These are phyloP conservation scores for Philereme transversata DNA, from an alignment of 2,888 invertebrate species.

Conservation along the genomic window DNA sequence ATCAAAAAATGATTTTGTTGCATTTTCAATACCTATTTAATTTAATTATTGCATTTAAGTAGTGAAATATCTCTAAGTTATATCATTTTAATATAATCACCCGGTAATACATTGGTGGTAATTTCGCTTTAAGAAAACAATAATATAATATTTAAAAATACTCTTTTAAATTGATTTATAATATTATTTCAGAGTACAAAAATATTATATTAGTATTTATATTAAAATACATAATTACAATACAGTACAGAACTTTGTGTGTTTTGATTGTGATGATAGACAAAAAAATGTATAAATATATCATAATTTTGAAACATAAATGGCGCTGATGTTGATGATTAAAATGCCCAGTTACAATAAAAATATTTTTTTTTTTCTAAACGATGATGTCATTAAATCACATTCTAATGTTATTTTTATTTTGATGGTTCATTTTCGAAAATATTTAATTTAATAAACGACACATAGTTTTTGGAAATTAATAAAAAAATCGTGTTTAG, in stretches of 20 bases:
- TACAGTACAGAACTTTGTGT: neutral
- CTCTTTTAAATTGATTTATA: neutral
- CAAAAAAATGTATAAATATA: too few relatives aligned
- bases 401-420: neutral
- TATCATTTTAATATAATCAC: slow-evolving; percentile 2
- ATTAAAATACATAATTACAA: too few relatives aligned
- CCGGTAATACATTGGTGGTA: slow-evolving; percentile 25
- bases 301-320: too few relatives aligned
- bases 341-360: neutral
- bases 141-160: neutral
- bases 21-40: neutral
- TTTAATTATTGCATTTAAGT: slow-evolving; percentile 10
- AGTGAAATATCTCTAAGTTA: slow-evolving; percentile 1
- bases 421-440: neutral
- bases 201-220: too few relatives aligned
- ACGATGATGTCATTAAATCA: too few relatives aligned
- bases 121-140: slow-evolving; percentile 8
- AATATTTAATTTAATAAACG: neutral
- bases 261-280: neutral
- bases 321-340: neutral
- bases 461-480: neutral
- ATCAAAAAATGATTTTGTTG: neutral
- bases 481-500: neutral
- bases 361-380: neutral
- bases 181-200: neutral